Percentiles rank a stretch among this genome's conserved stretches.
phyloP scores from a whole-genome alignment of 2,888 invertebrate genomes.

The Parelbella ahira region DNA sequence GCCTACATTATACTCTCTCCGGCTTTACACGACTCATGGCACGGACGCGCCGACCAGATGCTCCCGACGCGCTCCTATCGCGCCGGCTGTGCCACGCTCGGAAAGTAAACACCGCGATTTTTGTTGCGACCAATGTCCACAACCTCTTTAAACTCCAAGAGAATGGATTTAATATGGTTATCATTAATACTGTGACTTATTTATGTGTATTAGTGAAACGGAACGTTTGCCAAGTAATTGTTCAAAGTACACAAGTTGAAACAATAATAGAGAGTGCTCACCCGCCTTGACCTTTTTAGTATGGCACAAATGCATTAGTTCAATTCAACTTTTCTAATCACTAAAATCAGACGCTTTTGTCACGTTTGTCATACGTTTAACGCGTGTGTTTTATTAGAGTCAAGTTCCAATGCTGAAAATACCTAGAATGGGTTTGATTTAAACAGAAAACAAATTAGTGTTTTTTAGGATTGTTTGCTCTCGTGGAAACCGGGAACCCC shows the following conservation, averaged over 20 bases:
- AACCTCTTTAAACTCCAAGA: constrained; percentile 4
- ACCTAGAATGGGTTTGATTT: too few relatives aligned
- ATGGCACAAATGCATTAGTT: constrained; percentile 37
- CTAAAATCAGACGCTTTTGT: constrained; percentile 32
- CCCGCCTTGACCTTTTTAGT: constrained; percentile 42
- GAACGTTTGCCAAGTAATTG: constrained; percentile 22
- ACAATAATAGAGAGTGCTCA: constrained; percentile 31
- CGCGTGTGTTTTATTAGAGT: too few relatives aligned
- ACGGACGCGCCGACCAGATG: constrained; percentile 41
- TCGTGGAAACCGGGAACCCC: too few relatives aligned
- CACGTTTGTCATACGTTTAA: constrained; percentile 11
- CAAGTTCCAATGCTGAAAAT: too few relatives aligned
- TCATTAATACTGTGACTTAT: too few relatives aligned
- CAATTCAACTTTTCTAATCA: constrained; percentile 27
- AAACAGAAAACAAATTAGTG: too few relatives aligned
- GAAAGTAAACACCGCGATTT: constrained; percentile 31
- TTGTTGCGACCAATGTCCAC: constrained; percentile 13
- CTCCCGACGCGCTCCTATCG: constrained; percentile 32
- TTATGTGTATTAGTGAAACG: constrained; percentile 21
- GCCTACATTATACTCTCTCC: constrained; percentile 37
- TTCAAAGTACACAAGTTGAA: constrained; percentile 24
- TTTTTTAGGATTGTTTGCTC: too few relatives aligned
- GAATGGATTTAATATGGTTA: too few relatives aligned
- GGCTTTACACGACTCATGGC: constrained; percentile 34
- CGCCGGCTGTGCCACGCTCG: constrained; percentile 19